Percentiles rank a stretch among this genome's conserved stretches.
phyloP scores from a whole-genome alignment of 2,797 vertebrate species.

The Pantherophis vulpinus region DNA sequence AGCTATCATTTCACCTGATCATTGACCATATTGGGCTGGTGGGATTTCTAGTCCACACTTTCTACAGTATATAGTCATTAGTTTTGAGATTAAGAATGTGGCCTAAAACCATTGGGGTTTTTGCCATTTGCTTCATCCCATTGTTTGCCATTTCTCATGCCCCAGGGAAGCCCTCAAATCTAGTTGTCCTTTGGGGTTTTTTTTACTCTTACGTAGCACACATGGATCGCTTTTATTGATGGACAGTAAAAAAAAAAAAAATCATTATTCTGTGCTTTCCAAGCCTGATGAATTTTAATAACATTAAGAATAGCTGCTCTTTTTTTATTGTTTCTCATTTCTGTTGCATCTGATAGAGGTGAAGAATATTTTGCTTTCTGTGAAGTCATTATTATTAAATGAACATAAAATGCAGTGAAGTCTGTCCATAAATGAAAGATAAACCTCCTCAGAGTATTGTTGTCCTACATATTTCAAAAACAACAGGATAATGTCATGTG shows the following conservation, averaged over 20 bases:
- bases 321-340: neutral
- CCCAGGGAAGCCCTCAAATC: neutral
- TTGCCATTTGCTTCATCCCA: neutral
- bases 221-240: neutral
- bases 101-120: neutral
- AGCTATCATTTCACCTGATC: neutral
- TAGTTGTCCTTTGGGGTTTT: neutral
- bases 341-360: neutral
- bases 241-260: neutral
- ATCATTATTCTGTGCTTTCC: neutral
- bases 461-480: conserved; percentile 25
- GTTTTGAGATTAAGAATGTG: neutral
- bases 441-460: conserved; percentile 18
- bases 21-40: neutral
- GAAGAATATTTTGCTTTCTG: neutral
- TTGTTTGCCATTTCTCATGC: neutral
- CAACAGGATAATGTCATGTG: conserved; percentile 14
- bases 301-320: neutral
- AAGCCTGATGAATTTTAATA: neutral
- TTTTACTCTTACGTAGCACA: neutral
- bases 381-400: conserved; percentile 14
- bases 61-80: neutral
- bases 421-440: neutral
- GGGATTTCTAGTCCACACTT: neutral
- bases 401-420: neutral